A percentile compares a stretch with the other conserved stretches of the same genome.
Evolutionary conservation across 2,113 vertebrate species (phyloP).

Genomic region (Neodon shergylaensis): DNA sequence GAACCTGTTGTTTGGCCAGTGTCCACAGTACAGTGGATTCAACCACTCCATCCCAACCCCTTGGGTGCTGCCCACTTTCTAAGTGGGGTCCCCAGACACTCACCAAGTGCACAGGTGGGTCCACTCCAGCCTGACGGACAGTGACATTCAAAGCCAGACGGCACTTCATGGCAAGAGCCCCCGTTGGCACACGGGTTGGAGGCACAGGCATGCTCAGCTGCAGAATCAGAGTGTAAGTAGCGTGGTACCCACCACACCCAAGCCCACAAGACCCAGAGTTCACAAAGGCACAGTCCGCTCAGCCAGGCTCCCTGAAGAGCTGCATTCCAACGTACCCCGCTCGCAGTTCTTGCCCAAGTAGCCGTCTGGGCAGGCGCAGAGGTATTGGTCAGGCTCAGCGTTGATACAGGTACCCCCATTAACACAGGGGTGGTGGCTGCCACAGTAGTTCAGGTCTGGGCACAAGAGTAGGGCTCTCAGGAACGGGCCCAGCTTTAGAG

Average conservation of each 20-base stretch:
- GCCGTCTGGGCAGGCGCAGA: constrained; percentile 93
- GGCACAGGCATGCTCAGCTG: constrained; percentile 95
- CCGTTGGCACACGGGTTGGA: constrained; percentile 97
- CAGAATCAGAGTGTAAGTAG: neutral
- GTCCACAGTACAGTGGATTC: fast-evolving
- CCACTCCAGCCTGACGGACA: constrained; percentile 95
- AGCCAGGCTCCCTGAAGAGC: neutral
- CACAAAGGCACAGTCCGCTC: neutral
- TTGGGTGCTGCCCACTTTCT: neutral
- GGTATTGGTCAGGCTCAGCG: constrained; percentile 94
- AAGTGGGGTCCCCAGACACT: constrained; percentile 61
- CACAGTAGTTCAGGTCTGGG: constrained; percentile 97
- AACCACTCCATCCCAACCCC: fast-evolving
- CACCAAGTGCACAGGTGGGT: constrained; percentile 95
- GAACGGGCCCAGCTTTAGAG: fast-evolving
- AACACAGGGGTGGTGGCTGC: constrained; percentile 94
- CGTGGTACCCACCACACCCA: neutral
- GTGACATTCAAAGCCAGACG: constrained; percentile 94
- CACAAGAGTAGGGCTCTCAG: neutral
- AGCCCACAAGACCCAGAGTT: neutral
- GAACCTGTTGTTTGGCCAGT: neutral
- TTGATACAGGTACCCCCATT: constrained; percentile 97
- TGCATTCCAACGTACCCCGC: constrained; percentile 86
- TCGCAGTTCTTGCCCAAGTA: constrained; percentile 97
- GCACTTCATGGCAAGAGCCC: constrained; percentile 94